These are phyloP conservation scores for Pterobdella sp. DNA, from an alignment of 2,888 invertebrate species.

Conservation along the genomic window DNA sequence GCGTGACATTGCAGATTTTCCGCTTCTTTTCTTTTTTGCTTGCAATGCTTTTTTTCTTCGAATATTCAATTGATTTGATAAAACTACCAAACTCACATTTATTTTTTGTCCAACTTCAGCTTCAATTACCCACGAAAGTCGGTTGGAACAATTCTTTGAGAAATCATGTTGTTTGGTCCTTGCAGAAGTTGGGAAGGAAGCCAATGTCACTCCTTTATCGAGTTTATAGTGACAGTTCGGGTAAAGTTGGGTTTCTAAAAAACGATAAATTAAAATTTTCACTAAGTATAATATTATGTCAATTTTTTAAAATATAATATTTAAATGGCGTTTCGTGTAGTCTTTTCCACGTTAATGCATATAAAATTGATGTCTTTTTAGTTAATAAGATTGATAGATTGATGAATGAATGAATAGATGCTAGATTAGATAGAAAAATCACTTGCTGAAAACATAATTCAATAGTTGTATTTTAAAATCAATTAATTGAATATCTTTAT, in stretches of 20 bases:
- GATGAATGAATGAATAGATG: constrained; percentile 11
- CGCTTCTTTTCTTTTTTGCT: neutral
- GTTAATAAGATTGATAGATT: neutral
- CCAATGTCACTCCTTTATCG: neutral
- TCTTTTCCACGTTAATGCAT: no score
- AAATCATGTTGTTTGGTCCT: constrained; percentile 18
- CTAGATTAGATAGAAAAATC: neutral
- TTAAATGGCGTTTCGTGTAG: no score
- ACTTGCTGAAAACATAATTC: neutral
- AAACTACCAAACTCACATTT: constrained; percentile 23
- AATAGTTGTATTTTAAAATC: no score
- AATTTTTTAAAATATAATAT: no score
- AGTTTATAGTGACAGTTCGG: constrained; percentile 17
- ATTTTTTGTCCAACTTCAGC: constrained; percentile 25
- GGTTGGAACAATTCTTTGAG: constrained; percentile 14
- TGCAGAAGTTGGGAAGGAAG: constrained; percentile 1
- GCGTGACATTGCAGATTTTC: neutral
- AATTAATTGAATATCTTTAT: no score
- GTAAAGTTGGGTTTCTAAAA: constrained; percentile 10
- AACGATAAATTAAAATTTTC: no score
- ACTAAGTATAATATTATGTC: no score
- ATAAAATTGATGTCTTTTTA: no score
- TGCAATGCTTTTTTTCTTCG: neutral
- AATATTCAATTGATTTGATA: neutral
- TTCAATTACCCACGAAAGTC: constrained; percentile 22